These are phyloP conservation scores for Antrozous pallidus DNA, from an alignment of 2,797 vertebrate genomes.

Conservation along the genomic window DNA sequence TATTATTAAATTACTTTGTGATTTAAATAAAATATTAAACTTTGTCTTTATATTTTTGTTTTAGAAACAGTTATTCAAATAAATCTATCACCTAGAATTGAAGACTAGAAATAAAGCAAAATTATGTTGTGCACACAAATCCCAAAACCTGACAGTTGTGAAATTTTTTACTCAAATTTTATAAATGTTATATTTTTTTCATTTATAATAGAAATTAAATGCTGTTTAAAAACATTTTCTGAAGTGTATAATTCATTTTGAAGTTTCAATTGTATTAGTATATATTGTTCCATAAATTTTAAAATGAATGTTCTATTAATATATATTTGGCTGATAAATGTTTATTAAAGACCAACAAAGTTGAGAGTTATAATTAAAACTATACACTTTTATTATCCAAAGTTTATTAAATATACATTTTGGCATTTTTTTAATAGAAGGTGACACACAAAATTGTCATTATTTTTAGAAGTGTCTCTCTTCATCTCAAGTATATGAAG, in stretches of 20 bases:
- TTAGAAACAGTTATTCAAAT: background rate
- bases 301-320: background rate
- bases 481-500: background rate
- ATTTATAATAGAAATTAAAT: background rate
- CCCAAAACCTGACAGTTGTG: background rate
- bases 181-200: background rate
- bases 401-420: conserved; percentile 22
- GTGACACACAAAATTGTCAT: background rate
- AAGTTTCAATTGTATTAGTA: background rate
- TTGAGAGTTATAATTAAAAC: conserved; percentile 19
- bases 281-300: background rate
- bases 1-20: background rate
- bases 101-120: background rate
- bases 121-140: background rate
- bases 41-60: background rate
- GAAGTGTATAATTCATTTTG: background rate
- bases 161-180: background rate
- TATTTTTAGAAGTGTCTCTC: background rate
- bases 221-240: background rate
- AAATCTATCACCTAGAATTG: background rate
- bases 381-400: background rate
- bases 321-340: background rate
- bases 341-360: conserved; percentile 5
- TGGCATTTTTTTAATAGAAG: background rate
- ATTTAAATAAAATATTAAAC: background rate